Base-by-base conservation (phyloP, 2,888 invertebrate species). In the Ichneumoninae sp. region DNA sequence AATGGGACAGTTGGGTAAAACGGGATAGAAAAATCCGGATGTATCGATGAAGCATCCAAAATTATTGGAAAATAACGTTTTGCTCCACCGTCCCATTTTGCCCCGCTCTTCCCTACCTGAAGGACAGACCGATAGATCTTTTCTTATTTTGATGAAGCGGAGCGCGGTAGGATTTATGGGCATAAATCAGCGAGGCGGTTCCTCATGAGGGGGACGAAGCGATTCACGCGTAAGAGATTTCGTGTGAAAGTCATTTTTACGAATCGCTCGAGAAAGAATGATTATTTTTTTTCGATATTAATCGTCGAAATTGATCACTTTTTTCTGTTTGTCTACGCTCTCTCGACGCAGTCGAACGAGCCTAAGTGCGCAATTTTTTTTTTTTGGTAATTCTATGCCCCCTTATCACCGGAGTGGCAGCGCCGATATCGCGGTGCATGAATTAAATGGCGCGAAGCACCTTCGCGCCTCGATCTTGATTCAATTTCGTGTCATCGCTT, bases 111-210 rank as follows among this genome's bases (percentile, higher is more conserved):
- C 0, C 10, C 40, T 65, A 83, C 74, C 74, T 70, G 63, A 70
- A 70, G 52, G 68, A 44, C 60, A 65, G 19, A 63, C 30, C 65
- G 44, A 60, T 26, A 26, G 16, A 26, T 75, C 68, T 68, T 81
- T 75, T 63, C 50, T 80, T 73, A 66, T 80, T 40, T 57, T 66
- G 44, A 73, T 77, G 33, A 82, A 82, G 57, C 75, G 50, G 77
- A 82, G 71, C 77, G 57, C 19, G 30, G 19, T 22, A 50, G 19
- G 77, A 82, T 77, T 77, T 82, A 82, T 82, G 71, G 71, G 40
- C 60, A 44, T 65, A 54, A 65, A 71, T 57, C 70, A 52, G 16
- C 54, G 16, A 22, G 33, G 22, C 10, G 66, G 54, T 47, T 66
- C 65, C 60, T 66, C 65, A 30, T 30, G 10, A n/a, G n/a, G 40